Evolutionary conservation across 2,797 vertebrate species (phyloP).

Genomic region (Yasuhikotakia modesta): DNA sequence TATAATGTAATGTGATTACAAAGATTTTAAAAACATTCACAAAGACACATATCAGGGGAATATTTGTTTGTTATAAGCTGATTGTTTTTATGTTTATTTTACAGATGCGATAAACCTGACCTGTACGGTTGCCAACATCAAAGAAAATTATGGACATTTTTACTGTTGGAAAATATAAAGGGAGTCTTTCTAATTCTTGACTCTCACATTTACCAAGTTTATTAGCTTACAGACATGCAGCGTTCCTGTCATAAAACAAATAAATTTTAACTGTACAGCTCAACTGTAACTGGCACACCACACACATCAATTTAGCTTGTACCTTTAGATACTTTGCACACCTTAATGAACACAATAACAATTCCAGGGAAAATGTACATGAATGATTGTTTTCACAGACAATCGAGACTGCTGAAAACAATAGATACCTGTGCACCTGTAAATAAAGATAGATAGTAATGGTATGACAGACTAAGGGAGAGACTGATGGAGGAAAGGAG

Average conservation of each 20-base stretch:
- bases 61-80: too few relatives aligned
- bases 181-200: not conserved
- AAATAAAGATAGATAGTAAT: not conserved
- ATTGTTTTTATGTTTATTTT: too few relatives aligned
- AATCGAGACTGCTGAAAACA: not conserved
- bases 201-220: not conserved
- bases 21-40: too few relatives aligned
- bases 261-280: not conserved
- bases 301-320: not conserved
- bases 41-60: too few relatives aligned
- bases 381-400: not conserved
- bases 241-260: not conserved
- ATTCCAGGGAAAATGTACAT: not conserved
- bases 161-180: not conserved
- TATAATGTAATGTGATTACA: not conserved
- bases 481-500: not conserved
- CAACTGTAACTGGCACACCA: not conserved
- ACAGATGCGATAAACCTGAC: not conserved
- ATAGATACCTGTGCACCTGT: not conserved
- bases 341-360: not conserved
- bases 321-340: not conserved
- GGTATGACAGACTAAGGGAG: not conserved
- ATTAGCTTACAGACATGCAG: too few relatives aligned
- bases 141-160: too few relatives aligned
- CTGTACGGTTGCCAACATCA: too few relatives aligned